Evolutionary conservation across 2,797 vertebrate genomes (phyloP), one percentile per base, ranked within the genome.

Genomic region (Nannoperca obscura): DNA sequence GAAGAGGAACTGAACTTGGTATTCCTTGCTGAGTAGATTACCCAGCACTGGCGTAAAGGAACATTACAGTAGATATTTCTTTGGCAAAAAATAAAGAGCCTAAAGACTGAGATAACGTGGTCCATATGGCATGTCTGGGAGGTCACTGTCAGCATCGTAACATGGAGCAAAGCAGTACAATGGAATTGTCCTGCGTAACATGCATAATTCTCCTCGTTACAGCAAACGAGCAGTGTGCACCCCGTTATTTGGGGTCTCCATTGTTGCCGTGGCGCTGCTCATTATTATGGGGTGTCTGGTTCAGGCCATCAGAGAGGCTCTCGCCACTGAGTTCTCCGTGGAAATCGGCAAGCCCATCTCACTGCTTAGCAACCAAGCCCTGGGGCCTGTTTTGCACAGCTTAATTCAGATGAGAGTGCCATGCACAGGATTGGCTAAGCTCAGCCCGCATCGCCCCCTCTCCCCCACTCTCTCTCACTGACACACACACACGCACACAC

Each of bases 351-450:
- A 93, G 93, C 92, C 93, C 92, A 91, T 94, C 93, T 94, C 93
- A 95, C 91, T 94, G 95, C 95, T 95, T 96, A 95, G 95, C 95
- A 96, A 95, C 95, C 90, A 83, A 90, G 92, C 94, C 95, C 94
- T 91, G 93, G 93, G 95, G 95, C 94, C 93, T 94, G 92, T 94
- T 96, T 94, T 95, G 92, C 93, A 94, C 94, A 93, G 95, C 93
- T 95, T 95, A 94, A 95, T 95, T 95, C 95, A 95, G 92, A 95
- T 94, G 93, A 94, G 92, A 93, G 93, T 90, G 92, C 83, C 85
- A 75, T 46, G 81, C 89, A 87, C 90, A 47, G 92, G 94, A 96
- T 95, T 95, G 94, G 94, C 90, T 92, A 53, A 82, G 76, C 73
- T 63, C 69, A 3, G 78, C 79, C 81, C 73, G 44, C 88, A 58